Evolutionary conservation across 2,888 invertebrate species (phyloP).

Genomic region (Esperia sulphurella): DNA sequence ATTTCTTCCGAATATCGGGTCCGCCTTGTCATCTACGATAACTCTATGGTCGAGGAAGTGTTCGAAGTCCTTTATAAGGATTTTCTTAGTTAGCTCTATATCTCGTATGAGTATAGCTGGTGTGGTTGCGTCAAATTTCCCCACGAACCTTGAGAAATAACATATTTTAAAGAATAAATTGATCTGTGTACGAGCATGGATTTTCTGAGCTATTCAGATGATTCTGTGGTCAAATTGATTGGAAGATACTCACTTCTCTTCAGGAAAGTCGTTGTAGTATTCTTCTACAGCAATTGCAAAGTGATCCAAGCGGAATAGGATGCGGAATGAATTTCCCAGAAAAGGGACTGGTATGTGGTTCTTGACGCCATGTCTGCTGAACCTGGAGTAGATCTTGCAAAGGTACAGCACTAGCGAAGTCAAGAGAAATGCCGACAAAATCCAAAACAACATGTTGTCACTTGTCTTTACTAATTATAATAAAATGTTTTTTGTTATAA

Average conservation of each 20-base stretch:
- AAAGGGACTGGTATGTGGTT: slow-evolving; percentile 31
- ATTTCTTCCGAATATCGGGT: slow-evolving; percentile 70
- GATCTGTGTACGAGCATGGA: too few relatives aligned
- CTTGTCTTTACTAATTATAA: too few relatives aligned
- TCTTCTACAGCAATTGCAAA: slow-evolving; percentile 18
- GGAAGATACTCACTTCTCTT: slow-evolving; percentile 42
- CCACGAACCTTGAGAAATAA: slow-evolving; percentile 56
- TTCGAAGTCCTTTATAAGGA: slow-evolving; percentile 76
- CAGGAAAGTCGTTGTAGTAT: slow-evolving; percentile 36
- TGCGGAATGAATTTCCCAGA: too few relatives aligned
- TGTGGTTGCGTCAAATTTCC: slow-evolving; percentile 59
- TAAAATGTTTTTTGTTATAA: too few relatives aligned
- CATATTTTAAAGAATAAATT: too few relatives aligned
- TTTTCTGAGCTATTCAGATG: too few relatives aligned
- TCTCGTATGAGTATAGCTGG: slow-evolving; percentile 66
- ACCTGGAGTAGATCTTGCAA: slow-evolving; percentile 32
- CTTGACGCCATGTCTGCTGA: slow-evolving; percentile 40
- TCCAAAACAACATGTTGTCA: slow-evolving; percentile 39
- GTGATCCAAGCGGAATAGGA: slow-evolving; percentile 34
- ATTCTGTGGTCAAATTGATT: too few relatives aligned
- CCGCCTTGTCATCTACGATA: slow-evolving; percentile 46
- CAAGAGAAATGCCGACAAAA: slow-evolving; percentile 19
- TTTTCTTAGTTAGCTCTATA: slow-evolving; percentile 66
- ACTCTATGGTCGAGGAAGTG: slow-evolving; percentile 69
- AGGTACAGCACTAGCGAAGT: slow-evolving; percentile 29